Evolutionary conservation across 2,113 vertebrate genomes (phyloP), one percentile per base, ranked within the genome.

Genomic region (Chloebia gouldiae): DNA sequence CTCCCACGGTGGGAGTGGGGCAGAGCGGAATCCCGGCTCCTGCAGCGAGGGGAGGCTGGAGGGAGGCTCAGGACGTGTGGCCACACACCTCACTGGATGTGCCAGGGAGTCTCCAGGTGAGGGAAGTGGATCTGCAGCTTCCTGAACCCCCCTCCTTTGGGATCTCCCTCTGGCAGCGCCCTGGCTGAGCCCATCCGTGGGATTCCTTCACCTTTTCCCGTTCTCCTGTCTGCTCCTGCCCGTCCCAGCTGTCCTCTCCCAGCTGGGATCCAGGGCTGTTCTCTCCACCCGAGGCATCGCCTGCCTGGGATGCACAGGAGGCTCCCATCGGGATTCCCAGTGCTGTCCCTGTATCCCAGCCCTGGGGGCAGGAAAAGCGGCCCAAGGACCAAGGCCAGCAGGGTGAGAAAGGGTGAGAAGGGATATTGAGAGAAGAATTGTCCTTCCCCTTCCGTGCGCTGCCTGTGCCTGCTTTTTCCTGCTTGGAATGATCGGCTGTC

Each of bases 381-480:
- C 35, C 22, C 30, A 13, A 25, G 54, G 69, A 53, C 70, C 47
- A 1, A 23, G 21, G 31, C 3, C 13, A 16, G 56, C 33, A 70
- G 81, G 64, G 10, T 23, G 40, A 35, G 39, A 20, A 35, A 39
- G n/a, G 53, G 19, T 19, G 14, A 2, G 39, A 30, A 75, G 37
- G 33, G 71, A 45, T 37, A 18, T 1, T 0, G 3, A 20, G 61
- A 40, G 66, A 69, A 18, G 33, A 53, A 81, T 54, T 13, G 15
- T 17, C 35, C 63, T 5, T 59, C 54, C n/a, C 39, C 35, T 20
- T 33, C 42, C 1, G 0, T 13, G 15, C 12, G 1, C 63, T 39
- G 73, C 17, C 13, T 27, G 57, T 51, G 28, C n/a, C 71, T 33
- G 53, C 37, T 57, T 37, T 15, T 56, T 59, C 37, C 68, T 33